These are phyloP conservation scores for Acronicta alni DNA, from an alignment of 2,888 invertebrate genomes.

Conservation along the genomic window DNA sequence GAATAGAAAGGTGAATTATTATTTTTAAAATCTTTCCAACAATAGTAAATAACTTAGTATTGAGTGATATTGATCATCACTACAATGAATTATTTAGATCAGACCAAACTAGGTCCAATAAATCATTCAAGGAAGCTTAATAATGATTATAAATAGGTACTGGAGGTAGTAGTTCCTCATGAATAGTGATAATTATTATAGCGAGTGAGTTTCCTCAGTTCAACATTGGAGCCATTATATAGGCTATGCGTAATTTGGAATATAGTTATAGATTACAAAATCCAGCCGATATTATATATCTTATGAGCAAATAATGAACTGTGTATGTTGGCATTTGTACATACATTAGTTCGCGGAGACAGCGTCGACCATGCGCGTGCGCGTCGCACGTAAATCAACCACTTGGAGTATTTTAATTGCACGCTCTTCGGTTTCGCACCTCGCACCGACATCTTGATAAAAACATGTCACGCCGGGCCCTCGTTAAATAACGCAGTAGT, in stretches of 20 bases:
- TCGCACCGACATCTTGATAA: conserved; percentile 68
- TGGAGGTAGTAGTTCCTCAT: no score
- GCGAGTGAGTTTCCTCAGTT: no score
- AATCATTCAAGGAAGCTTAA: no score
- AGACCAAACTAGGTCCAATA: neutral
- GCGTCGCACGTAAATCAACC: conserved; percentile 69
- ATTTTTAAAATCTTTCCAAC: no score
- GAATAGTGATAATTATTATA: no score
- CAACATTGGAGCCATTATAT: no score
- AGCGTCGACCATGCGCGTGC: conserved; percentile 20
- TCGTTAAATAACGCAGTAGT: conserved; percentile 70
- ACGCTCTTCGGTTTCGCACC: conserved; percentile 71
- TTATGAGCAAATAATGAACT: conserved; percentile 61
- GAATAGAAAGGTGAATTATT: no score
- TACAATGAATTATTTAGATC: no score
- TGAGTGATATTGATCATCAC: no score
- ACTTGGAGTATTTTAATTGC: conserved; percentile 69
- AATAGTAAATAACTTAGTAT: no score
- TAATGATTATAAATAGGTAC: no score
- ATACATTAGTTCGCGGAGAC: conserved; percentile 20
- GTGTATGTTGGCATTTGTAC: conserved; percentile 49
- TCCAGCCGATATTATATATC: conserved; percentile 9
- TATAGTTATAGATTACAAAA: conserved; percentile 23
- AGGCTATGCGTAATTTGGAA: neutral
- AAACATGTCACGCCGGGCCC: conserved; percentile 60